Conservation (phyloP, 2,797 vertebrate species). For the Syndactyla subalaris region DNA sequence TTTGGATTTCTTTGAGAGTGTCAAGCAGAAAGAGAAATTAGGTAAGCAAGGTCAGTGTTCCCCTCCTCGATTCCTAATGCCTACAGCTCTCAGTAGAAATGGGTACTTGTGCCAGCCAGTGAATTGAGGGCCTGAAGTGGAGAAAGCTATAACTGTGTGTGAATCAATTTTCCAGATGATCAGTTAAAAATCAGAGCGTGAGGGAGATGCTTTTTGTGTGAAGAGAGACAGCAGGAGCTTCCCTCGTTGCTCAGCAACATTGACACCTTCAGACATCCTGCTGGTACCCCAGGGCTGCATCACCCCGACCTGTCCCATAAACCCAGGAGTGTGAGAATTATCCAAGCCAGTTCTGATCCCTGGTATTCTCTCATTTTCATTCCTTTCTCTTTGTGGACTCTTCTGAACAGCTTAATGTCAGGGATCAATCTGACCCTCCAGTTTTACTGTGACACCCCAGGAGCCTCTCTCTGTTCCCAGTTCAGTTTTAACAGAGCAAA, state of each 20-base stretch:
- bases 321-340: not conserved
- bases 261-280: no score
- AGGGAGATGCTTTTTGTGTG: not conserved
- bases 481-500: not conserved
- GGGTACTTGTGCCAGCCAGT: not conserved
- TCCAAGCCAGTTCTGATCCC: not conserved
- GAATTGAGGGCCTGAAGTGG: not conserved
- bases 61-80: not conserved
- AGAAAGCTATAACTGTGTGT: not conserved
- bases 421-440: not conserved
- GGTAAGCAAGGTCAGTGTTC: not conserved
- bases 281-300: not conserved
- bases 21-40: not conserved
- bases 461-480: not conserved
- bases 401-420: not conserved
- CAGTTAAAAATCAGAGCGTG: not conserved
- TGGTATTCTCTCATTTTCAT: rapidly evolving
- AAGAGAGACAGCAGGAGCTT: not conserved
- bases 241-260: not conserved
- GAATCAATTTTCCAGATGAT: constrained; percentile 5
- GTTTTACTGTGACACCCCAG: not conserved
- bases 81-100: not conserved
- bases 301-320: not conserved
- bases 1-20: not conserved
- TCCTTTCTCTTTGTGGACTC: not conserved